Evolutionary conservation across 2,888 invertebrate species (phyloP), one percentile per base, ranked within the genome.

Genomic region (Troides helena): DNA sequence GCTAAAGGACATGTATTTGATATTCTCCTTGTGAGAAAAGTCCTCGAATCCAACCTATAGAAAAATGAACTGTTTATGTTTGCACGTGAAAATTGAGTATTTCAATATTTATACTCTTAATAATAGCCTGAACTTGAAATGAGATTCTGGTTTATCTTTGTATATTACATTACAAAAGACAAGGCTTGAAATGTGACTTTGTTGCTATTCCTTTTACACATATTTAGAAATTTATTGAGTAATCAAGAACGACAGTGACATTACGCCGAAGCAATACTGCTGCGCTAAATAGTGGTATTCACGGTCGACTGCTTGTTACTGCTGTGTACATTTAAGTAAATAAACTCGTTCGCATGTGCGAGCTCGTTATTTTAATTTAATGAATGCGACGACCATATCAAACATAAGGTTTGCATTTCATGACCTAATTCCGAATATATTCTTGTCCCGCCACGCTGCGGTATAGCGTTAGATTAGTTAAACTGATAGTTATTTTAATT

Each of bases 391-490:
- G 67, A 64, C 69, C 71, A 73, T 75, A 76, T 78, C 78, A 74
- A 76, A 72, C 75, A 79, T 71, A 76, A 75, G 30, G 73, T 46
- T 74, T 73, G 75, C 74, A 77, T 80, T 72, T 75, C 74, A 67
- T 80, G 82, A 81, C 83, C 84, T 82, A 81, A 78, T 78, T 83
- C 75, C 72, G 65, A 74, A 72, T 69, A 74, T 74, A 81, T 82
- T 81, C 83, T 81, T 76, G 14, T 46, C 46, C 46, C 46, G 12
- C 12, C 46, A 46, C 12, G 14, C 14, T 46, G 8, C 12, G 1
- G 12, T 46, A 46, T 1, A 46, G 14, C 4, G 12, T 14, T 46
- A 46, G 12, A 46, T 14, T 12, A 14, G 4, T 12, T 46, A 2
- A 46, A 4, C 0, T 4, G 46, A 14, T 14, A 2, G 46, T 46